Base-by-base conservation (phyloP, 2,797 vertebrate genomes). In the Clarias platycephalus region DNA sequence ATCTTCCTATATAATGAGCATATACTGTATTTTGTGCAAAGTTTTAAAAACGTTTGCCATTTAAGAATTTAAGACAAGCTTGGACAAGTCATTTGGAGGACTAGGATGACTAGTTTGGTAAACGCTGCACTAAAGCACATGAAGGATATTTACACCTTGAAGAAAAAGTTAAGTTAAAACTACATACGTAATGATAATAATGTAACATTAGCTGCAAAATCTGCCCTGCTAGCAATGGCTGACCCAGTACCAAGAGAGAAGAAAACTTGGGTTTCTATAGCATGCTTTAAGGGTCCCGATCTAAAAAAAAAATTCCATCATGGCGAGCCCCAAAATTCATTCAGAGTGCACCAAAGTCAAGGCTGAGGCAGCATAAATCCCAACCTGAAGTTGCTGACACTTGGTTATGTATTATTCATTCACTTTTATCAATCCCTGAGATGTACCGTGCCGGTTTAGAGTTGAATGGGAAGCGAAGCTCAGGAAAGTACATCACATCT, bases 291-390 rank as follows among this genome's bases (percentile, higher is more conserved):
- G 74, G 72, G 78, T 81, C 60, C 20, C 63, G 68, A 78, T 89
- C 71, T 83, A 66, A 66, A 80, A 85, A 44, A 44, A 80, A 84
- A 72, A 85, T 72, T 67, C 31, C 75, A 57, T 60, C 79, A 13
- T 80, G 62, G 64, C 13, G 8, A 80, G 20, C 66, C 60, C 81
- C 24, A 78, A 81, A 72, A 70, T 80, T 84, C 60, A 80, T 84
- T 20, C 26, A 68, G 85, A 88, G 86, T 91, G 84, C 86, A 84
- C 82, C 82, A 28, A 90, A 91, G 90, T 91, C 84, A 88, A 70
- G 81, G 83, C 86, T 82, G 88, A 89, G 88, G 88, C 91, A 92
- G 91, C 89, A 82, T 84, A 82, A 89, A 85, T 86, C 83, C 88
- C 85, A 87, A 74, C 70, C 71, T 64, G 83, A 89, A 90, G 83